These are phyloP conservation scores for Rosalia funebris DNA, from an alignment of 2,888 invertebrate species.

Conservation along the genomic window DNA sequence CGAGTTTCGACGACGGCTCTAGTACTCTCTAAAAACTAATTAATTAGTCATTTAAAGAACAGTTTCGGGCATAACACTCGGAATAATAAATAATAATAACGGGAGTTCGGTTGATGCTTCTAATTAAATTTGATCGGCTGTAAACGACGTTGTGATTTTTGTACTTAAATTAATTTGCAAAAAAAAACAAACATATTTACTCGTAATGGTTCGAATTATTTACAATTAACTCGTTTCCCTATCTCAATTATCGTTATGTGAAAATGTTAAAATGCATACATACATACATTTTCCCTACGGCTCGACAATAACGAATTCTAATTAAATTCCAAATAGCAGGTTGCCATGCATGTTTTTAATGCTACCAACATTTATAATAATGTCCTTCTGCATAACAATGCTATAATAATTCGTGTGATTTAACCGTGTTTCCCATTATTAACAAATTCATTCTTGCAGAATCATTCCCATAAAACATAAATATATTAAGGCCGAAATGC, in stretches of 20 bases:
- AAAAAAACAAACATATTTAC: too few relatives aligned
- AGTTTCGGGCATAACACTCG: not conserved
- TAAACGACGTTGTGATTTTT: not conserved
- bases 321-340: slow-evolving; percentile 10
- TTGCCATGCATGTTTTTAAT: slow-evolving; percentile 4
- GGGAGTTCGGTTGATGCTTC: not conserved
- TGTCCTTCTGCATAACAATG: slow-evolving; percentile 22
- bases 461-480: slow-evolving; percentile 10
- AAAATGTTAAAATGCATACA: not conserved
- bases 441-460: slow-evolving; percentile 12
- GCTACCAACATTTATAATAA: slow-evolving; percentile 2
- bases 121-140: not conserved
- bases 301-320: not conserved
- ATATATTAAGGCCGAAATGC: slow-evolving; percentile 7
- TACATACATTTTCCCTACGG: not conserved
- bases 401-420: slow-evolving; percentile 21
- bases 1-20: not conserved
- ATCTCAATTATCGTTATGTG: too few relatives aligned
- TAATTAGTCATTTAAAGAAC: not conserved
- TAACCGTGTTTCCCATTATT: slow-evolving; percentile 23
- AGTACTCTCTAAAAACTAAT: not conserved
- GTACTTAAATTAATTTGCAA: too few relatives aligned
- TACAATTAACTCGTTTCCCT: too few relatives aligned
- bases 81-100: not conserved
- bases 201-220: too few relatives aligned